Conservation (phyloP, 2,113 vertebrate genomes). For the Macaca nemestrina region DNA sequence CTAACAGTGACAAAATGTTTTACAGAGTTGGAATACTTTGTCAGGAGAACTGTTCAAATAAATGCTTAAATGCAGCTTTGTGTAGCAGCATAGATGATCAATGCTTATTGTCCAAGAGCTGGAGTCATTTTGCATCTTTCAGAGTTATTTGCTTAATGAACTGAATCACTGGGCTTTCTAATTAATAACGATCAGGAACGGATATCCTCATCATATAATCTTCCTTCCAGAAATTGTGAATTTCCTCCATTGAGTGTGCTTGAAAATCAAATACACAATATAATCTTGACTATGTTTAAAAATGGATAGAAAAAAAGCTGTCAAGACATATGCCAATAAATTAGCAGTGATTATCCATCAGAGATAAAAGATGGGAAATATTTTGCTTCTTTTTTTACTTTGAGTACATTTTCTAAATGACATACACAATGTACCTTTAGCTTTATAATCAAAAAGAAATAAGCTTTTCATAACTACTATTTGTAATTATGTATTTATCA, state of each 20-base stretch:
- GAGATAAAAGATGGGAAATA: background rate
- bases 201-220: background rate
- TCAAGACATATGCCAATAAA: background rate
- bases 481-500: background rate
- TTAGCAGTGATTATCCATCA: background rate
- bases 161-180: background rate
- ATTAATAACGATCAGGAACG: background rate
- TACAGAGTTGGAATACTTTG: background rate
- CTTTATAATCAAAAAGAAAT: background rate
- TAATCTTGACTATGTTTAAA: background rate
- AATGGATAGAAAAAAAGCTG: background rate
- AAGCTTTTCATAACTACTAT: background rate
- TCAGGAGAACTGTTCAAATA: background rate
- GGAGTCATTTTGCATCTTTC: conserved; percentile 2
- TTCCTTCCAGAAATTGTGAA: background rate
- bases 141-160: conserved; percentile 24
- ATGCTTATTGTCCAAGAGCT: background rate
- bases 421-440: background rate
- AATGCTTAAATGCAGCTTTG: background rate
- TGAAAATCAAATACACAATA: background rate
- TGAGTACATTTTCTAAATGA: background rate
- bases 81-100: background rate
- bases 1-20: background rate
- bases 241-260: background rate
- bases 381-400: background rate